A percentile compares a stretch with the other conserved stretches of the same genome.
Evolutionary conservation across 2,888 invertebrate species (phyloP).

Genomic region (Erpobdella octoculata): DNA sequence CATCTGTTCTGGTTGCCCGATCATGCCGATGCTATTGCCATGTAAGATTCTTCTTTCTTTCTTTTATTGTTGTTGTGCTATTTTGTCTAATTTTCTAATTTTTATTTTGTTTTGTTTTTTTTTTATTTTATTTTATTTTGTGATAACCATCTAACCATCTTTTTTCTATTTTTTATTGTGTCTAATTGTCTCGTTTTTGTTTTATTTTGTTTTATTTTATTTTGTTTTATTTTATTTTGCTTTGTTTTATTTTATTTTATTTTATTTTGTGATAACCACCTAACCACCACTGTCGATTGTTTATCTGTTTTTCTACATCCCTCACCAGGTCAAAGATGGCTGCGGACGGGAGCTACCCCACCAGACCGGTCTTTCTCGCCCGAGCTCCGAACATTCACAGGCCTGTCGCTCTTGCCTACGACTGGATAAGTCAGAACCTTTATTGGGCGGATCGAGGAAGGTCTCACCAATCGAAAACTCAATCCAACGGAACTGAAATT

Average conservation of each 20-base stretch:
- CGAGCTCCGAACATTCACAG: background rate
- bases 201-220: too few species aligned
- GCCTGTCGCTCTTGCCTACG: background rate
- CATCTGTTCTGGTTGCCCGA: background rate
- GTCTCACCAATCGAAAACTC: background rate
- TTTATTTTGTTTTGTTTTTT: too few species aligned
- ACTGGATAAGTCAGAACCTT: background rate
- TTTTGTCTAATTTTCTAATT: too few species aligned
- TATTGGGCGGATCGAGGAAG: background rate
- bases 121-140: too few species aligned
- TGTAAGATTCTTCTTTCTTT: background rate
- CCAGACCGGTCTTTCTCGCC: background rate
- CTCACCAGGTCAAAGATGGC: background rate
- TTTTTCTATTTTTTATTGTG: too few species aligned
- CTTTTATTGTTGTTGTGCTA: too few species aligned
- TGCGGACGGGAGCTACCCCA: background rate
- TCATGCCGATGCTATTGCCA: background rate
- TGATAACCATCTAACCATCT: too few species aligned
- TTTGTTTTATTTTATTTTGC: too few species aligned
- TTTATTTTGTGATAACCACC: too few species aligned
- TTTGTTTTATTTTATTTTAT: too few species aligned
- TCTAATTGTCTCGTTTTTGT: too few species aligned
- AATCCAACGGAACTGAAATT: too few species aligned
- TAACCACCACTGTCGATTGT: background rate
- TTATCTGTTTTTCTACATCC: background rate